Evolutionary conservation across 1,140 invertebrate genomes (phyloP).

Genomic region (Drosophila lacteicornis): DNA sequence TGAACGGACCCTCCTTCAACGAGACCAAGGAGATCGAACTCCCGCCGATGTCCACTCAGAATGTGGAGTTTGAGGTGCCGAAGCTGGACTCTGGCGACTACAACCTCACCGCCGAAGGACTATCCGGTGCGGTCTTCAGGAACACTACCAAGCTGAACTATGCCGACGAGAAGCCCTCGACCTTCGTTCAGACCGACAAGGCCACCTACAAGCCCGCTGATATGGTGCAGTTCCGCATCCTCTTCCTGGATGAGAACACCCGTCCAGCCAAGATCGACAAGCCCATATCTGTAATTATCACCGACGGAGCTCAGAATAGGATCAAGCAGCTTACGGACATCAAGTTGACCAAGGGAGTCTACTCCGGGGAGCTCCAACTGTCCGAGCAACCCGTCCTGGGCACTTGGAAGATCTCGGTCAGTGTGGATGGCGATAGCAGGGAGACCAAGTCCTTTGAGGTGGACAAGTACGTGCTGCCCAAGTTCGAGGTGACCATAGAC

Average conservation of each 20-base stretch:
- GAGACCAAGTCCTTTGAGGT: constrained; percentile 74
- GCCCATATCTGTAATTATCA: constrained; percentile 51
- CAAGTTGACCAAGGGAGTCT: constrained; percentile 90
- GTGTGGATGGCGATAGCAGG: constrained; percentile 47
- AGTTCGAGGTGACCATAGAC: constrained; percentile 95
- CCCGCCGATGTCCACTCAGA: too few relatives aligned
- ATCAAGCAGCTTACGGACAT: constrained; percentile 92
- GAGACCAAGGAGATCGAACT: too few relatives aligned
- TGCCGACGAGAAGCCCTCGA: too few relatives aligned
- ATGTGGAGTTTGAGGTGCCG: too few relatives aligned
- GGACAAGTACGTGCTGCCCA: constrained; percentile 96
- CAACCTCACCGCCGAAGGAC: too few relatives aligned
- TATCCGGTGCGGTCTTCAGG: too few relatives aligned
- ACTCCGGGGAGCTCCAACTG: constrained; percentile 91
- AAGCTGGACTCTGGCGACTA: too few relatives aligned
- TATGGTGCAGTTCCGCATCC: constrained; percentile 93
- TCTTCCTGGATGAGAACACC: constrained; percentile 91
- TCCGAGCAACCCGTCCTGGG: constrained; percentile 94
- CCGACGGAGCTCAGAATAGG: constrained; percentile 67
- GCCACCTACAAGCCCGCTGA: too few relatives aligned
- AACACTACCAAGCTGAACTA: too few relatives aligned
- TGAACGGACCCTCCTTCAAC: too few relatives aligned
- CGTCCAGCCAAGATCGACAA: constrained; percentile 86
- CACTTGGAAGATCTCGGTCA: constrained; percentile 93
- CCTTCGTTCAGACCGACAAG: too few relatives aligned